Evolutionary conservation across 2,888 invertebrate species (phyloP), one percentile per base, ranked within the genome.

Genomic region (Drosophila acutilabella): DNA sequence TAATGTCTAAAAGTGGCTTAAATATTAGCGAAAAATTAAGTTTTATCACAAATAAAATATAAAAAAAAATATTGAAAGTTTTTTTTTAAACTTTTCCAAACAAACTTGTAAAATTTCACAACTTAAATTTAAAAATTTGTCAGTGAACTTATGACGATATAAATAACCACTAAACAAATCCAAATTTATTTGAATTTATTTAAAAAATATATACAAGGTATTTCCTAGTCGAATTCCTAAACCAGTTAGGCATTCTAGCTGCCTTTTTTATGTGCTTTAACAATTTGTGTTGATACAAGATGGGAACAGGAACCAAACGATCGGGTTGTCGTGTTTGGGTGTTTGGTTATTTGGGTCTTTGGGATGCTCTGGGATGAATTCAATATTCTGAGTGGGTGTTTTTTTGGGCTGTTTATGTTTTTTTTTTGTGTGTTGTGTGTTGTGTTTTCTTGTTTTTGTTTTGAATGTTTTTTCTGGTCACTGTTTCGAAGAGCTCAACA

Each of bases 221-320:
- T 50, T 0, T 18, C 0, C 0, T 2, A 20, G 50, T 20, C 18
- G 36, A 7, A 7, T 14, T 16, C 11, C 30, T 26, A 16, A 7
- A 0, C 23, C 14, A 2, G 23, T 3, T 30, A 33, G n/a, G 13
- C n/a, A 11, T 13, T 47, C 23, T 33, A 11, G 18, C 36, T 23
- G 11, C 30, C 16, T 50, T 33, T 48, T 47, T n/a, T 11, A 8
- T 16, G 50, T 41, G 57, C 14, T 57, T 45, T 36, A 38, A 51
- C 54, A 26, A 59, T 53, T 65, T 60, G 42, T 60, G 48, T 59
- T 60, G 52, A 60, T 41, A 47, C 40, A 53, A 60, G 48, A n/a
- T 23, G 53, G 41, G 23, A 16, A 33, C 45, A 14, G 42, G 16
- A 51, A 30, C 57, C 38, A 6, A 44, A 33, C 52, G 71, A 57